Percentiles rank a stretch among this genome's conserved stretches.
Evolutionary conservation across 2,888 invertebrate species (phyloP).

Genomic region (Drosophila cracens): DNA sequence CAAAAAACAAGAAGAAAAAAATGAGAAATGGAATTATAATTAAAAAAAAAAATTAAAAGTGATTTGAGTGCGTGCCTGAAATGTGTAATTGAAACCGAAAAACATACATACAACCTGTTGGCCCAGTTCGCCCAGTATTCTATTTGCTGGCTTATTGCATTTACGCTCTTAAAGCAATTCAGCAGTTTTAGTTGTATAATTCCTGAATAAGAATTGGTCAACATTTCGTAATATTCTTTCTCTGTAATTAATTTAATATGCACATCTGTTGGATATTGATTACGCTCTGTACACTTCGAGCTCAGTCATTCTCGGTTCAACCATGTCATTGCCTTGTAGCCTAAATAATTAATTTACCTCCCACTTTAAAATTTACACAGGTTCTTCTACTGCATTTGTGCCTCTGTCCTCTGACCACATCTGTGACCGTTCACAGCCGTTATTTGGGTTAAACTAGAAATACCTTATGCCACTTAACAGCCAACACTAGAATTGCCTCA

Average conservation of each 20-base stretch:
- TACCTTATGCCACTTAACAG: slow-evolving; percentile 19
- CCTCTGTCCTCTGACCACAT: slow-evolving; percentile 23
- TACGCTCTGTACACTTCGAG: slow-evolving; percentile 1
- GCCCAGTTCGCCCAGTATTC: neutral
- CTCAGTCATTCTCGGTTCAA: neutral
- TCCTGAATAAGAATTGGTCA: neutral
- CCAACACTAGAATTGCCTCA: neutral
- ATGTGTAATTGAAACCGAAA: slow-evolving; percentile 45
- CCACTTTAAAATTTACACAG: slow-evolving; percentile 33
- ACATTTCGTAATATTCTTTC: neutral
- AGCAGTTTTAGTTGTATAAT: neutral
- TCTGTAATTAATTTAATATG: neutral
- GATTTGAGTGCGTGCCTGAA: slow-evolving; percentile 62
- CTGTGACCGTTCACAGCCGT: slow-evolving; percentile 50
- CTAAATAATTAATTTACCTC: slow-evolving; percentile 53
- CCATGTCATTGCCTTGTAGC: slow-evolving; percentile 31
- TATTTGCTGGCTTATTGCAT: slow-evolving; percentile 14
- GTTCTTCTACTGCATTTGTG: slow-evolving; percentile 9
- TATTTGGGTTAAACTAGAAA: slow-evolving; percentile 16
- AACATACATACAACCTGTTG: slow-evolving; percentile 58
- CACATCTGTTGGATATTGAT: slow-evolving; percentile 5
- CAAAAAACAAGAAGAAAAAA: slow-evolving; percentile 15
- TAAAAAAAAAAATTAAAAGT: slow-evolving; percentile 59
- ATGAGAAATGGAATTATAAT: slow-evolving; percentile 60
- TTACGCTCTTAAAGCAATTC: neutral